phyloP scores from a whole-genome alignment of 2,113 vertebrate species.

The Calidris pygmaea region DNA sequence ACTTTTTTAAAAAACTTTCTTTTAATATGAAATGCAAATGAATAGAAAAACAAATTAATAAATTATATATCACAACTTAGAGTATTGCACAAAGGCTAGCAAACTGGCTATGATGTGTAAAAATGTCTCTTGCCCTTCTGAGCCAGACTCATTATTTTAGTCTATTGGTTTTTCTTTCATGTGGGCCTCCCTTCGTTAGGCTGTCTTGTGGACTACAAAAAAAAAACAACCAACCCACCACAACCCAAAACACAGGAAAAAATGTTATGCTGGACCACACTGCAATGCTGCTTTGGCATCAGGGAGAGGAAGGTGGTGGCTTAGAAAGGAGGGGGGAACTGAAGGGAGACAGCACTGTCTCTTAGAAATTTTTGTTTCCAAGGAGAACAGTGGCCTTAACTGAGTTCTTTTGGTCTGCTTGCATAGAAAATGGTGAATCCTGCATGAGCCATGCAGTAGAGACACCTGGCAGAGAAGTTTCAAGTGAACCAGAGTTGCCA shows the following conservation, averaged over 20 bases:
- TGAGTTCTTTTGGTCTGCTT: not conserved
- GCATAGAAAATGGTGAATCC: not conserved
- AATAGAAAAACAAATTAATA: not conserved
- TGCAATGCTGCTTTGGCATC: not conserved
- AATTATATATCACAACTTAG: slow-evolving; percentile 17
- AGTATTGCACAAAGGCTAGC: not conserved
- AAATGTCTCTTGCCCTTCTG: slow-evolving; percentile 17
- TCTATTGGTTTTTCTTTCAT: slow-evolving; percentile 50
- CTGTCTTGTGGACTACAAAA: slow-evolving; percentile 24
- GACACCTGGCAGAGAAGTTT: not conserved
- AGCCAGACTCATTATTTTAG: slow-evolving; percentile 45
- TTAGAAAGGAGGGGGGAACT: not conserved
- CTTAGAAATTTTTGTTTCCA: not conserved
- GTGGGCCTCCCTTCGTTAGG: slow-evolving; percentile 41
- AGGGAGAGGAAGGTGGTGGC: not conserved
- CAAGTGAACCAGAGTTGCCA: not conserved
- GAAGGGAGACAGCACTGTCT: not conserved
- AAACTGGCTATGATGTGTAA: slow-evolving; percentile 21
- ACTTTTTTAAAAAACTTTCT: not conserved
- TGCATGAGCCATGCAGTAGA: not conserved
- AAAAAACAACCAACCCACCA: not conserved
- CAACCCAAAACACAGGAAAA: not conserved
- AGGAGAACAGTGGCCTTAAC: not conserved
- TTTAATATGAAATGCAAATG: not conserved
- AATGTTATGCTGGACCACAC: not conserved